A percentile compares a stretch with the other conserved stretches of the same genome.
phyloP scores from a whole-genome alignment of 2,888 invertebrate species.

The Tridacna crocea region DNA sequence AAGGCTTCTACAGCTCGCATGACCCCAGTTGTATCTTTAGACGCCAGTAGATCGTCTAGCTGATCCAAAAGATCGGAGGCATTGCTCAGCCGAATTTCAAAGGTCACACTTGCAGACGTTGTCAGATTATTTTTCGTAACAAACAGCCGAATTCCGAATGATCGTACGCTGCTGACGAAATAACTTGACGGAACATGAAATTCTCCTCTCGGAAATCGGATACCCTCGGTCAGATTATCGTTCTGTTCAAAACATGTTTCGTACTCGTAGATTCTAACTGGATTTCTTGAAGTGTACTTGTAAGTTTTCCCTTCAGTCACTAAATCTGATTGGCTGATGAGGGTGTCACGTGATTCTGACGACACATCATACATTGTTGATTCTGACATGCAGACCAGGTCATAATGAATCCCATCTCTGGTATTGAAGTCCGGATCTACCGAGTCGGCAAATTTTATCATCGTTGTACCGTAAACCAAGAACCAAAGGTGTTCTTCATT shows the following conservation, averaged over 20 bases:
- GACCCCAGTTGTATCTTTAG: constrained; percentile 64
- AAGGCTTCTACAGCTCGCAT: constrained; percentile 61
- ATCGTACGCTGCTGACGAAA: constrained; percentile 66
- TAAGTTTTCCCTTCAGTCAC: constrained; percentile 67
- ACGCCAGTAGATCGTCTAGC: constrained; percentile 60
- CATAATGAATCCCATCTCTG: constrained; percentile 72
- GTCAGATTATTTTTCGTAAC: constrained; percentile 71
- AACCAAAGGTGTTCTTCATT: constrained; percentile 71
- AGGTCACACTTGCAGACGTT: constrained; percentile 50
- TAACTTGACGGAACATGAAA: constrained; percentile 72
- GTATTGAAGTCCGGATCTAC: constrained; percentile 76
- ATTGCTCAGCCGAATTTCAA: constrained; percentile 65
- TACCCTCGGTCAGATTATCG: constrained; percentile 54
- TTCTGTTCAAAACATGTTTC: constrained; percentile 68
- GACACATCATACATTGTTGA: constrained; percentile 47
- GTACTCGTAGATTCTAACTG: constrained; percentile 71
- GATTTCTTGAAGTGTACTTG: constrained; percentile 68
- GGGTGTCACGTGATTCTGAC: constrained; percentile 31
- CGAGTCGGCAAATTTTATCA: constrained; percentile 72
- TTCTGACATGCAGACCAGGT: constrained; percentile 77
- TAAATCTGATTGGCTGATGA: constrained; percentile 60
- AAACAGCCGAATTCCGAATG: constrained; percentile 74
- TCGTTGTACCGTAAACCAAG: constrained; percentile 72
- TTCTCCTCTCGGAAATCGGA: constrained; percentile 68
- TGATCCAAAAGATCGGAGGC: constrained; percentile 58